These are phyloP conservation scores for Drosophila chauvacae DNA, from an alignment of 1,140 invertebrate genomes.

Conservation along the genomic window DNA sequence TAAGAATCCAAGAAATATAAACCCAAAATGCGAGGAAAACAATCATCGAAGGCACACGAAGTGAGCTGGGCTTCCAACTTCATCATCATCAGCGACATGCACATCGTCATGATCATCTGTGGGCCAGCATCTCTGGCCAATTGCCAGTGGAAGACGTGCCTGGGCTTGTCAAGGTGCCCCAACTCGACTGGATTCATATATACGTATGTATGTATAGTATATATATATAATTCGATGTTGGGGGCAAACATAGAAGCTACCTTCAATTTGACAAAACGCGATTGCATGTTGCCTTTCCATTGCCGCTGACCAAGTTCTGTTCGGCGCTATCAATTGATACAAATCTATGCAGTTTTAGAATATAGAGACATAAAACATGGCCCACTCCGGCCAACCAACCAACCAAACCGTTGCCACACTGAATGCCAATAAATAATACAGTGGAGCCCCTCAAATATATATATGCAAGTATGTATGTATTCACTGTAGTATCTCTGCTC, in stretches of 20 bases:
- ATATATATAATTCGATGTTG: constrained; percentile 4
- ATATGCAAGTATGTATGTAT: background rate
- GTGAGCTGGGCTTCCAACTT: constrained; percentile 25
- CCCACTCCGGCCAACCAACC: constrained; percentile 24
- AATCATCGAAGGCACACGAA: constrained; percentile 50
- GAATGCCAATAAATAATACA: constrained; percentile 81
- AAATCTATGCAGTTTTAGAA: constrained; percentile 72
- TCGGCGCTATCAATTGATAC: constrained; percentile 73
- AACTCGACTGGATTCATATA: constrained; percentile 18
- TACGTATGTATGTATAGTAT: background rate
- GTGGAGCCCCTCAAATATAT: constrained; percentile 37
- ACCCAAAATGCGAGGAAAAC: constrained; percentile 37
- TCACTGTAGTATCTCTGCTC: constrained; percentile 13
- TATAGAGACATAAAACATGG: constrained; percentile 65
- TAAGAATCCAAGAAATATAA: constrained; percentile 21
- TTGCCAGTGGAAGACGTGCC: constrained; percentile 70
- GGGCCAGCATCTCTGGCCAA: constrained; percentile 52
- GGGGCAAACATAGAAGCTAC: constrained; percentile 47
- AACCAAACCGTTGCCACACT: constrained; percentile 40
- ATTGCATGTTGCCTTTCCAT: constrained; percentile 72
- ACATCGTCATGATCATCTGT: constrained; percentile 24
- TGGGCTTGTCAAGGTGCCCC: constrained; percentile 73
- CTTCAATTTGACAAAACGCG: constrained; percentile 72
- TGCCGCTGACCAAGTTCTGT: constrained; percentile 73
- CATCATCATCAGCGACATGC: background rate